phyloP scores from a whole-genome alignment of 2,113 vertebrate genomes.

The Panurus biarmicus region DNA sequence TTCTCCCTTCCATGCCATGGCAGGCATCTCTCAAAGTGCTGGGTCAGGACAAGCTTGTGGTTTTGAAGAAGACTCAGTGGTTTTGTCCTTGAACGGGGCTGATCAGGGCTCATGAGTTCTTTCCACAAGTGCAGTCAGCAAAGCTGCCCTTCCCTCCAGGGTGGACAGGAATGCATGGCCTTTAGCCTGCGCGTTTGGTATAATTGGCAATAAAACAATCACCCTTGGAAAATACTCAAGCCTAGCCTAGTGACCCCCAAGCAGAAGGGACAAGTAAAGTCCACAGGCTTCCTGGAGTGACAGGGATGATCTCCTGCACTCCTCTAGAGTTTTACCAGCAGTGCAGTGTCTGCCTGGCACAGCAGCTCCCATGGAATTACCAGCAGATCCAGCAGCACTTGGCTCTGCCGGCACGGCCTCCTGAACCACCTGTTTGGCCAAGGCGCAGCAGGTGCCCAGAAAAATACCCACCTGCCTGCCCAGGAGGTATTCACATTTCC shows the following conservation, averaged over 20 bases:
- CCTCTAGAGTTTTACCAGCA: not conserved
- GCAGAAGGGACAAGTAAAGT: not conserved
- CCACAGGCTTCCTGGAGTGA: not conserved
- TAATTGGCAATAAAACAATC: not conserved
- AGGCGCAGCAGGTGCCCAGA: not conserved
- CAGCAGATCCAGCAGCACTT: not conserved
- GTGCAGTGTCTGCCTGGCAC: not conserved
- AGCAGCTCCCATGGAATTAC: accelerated
- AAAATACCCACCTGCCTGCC: not conserved
- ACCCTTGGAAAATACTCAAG: not conserved
- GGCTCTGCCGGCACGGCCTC: not conserved
- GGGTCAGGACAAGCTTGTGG: not conserved
- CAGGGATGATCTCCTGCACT: not conserved
- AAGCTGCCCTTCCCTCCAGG: not conserved
- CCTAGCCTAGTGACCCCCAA: not conserved
- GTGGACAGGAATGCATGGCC: not conserved
- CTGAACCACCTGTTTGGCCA: not conserved
- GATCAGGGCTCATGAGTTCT: not conserved
- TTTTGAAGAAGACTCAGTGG: not conserved
- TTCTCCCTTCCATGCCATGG: not conserved
- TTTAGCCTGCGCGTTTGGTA: not conserved
- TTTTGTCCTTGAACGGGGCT: not conserved
- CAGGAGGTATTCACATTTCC: not conserved
- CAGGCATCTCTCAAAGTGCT: not conserved
- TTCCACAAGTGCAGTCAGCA: not conserved